Evolutionary conservation across 35 echinoderm and acorn worm genomes (phyloP), one percentile per base, ranked within the genome.

Genomic region (Apostichopus japonicus): DNA sequence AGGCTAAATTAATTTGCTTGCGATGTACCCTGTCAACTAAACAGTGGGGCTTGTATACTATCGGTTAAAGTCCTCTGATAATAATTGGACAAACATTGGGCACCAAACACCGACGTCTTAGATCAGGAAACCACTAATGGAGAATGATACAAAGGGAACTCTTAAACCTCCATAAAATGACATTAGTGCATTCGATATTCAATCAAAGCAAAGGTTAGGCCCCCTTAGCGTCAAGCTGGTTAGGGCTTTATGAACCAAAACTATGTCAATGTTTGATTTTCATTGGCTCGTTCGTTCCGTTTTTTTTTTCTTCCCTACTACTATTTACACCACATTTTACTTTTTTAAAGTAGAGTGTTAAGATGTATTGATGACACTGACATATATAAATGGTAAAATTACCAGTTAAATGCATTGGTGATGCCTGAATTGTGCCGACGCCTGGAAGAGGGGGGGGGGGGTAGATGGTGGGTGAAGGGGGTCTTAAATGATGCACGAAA

Each of bases 1-100:
- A 57, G 54, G 81, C 81, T 84, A 84, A 84, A 84, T 84, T 84
- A 84, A 84, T 84, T 84, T 84, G 81, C 81, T 84, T 55, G 81
- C n/a, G 53, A 84, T 84, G 54, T 58, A 58, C n/a, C 8, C 13
- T n/a, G 17, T 84, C 81, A 84, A 84, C 10, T 58, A 22, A 84
- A 84, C 71, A 6, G 17, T 75, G 71, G 71, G 17, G 6, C n/a
- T 19, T 75, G 6, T 75, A 21, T n/a, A 21, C 56, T 54, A 57
- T 84, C 81, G 27, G 54, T 51, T 54, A 58, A 84, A 84, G 54
- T 54, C 53, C 81, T 51, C 54, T 55, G 81, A n/a, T 75, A 58
- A 57, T 84, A 54, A 84, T 84, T 84, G 56, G 17, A 55, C 81
- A 58, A 84, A 58, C 81, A 84, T 21, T 57, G n/a, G 22, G 53